phyloP scores from a whole-genome alignment of 2,888 invertebrate genomes.

The Erynnis tages region DNA sequence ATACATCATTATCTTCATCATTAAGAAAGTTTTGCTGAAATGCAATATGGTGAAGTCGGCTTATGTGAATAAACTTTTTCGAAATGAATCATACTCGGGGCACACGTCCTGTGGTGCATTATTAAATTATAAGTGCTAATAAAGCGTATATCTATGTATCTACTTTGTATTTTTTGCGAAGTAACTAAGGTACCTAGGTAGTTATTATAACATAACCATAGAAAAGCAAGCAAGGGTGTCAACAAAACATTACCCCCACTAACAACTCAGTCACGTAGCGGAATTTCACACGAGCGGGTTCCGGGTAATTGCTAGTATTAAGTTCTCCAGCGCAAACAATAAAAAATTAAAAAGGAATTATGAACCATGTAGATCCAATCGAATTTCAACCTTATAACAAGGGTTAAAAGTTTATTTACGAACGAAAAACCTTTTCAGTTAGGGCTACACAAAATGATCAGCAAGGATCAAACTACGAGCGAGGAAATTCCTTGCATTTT shows the following conservation, averaged over 20 bases:
- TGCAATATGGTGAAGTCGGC: too few species aligned
- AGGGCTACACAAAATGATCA: background rate
- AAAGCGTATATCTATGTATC: too few species aligned
- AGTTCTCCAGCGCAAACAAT: slow-evolving; percentile 12
- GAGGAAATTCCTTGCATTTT: background rate
- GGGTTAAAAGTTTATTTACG: background rate
- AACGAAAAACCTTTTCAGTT: background rate
- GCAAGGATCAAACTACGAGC: background rate
- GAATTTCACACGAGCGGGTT: slow-evolving; percentile 20
- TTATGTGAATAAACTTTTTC: too few species aligned
- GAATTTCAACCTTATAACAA: slow-evolving; percentile 3
- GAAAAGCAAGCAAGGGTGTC: slow-evolving; percentile 8
- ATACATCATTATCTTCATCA: too few species aligned
- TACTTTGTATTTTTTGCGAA: too few species aligned
- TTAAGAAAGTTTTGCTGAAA: too few species aligned
- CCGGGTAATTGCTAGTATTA: slow-evolving; percentile 26
- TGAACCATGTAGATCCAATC: background rate
- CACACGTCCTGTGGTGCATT: too few species aligned
- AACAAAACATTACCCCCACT: slow-evolving; percentile 1
- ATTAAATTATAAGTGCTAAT: too few species aligned
- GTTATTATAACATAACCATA: background rate
- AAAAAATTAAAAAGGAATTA: slow-evolving; percentile 1
- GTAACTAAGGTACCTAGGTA: too few species aligned
- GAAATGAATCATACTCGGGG: too few species aligned
- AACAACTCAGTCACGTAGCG: slow-evolving; percentile 21